Evolutionary conservation across 2,113 vertebrate genomes (phyloP), one percentile per base, ranked within the genome.

Genomic region (Etheostoma spectabile): DNA sequence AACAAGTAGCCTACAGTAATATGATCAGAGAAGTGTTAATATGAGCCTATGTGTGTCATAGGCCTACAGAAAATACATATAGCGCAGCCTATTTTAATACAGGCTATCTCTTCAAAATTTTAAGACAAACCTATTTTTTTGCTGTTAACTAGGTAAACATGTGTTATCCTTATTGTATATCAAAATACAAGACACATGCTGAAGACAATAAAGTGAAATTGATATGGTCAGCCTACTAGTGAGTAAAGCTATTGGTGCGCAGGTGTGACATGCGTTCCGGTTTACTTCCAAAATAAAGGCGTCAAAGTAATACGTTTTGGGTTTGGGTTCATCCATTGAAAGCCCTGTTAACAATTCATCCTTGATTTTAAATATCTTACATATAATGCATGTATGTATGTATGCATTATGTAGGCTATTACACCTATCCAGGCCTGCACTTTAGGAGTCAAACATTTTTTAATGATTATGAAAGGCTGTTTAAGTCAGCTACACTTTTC

Each of bases 281-380:
- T 71, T 13, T 46, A n/a, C 55, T 22, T 86, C 75, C 84, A 92
- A 76, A 89, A 71, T 90, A 90, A 88, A 88, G 19, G 80, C 27
- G 1, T 16, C 2, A 49, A 53, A 46, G 16, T 19, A 3, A 5
- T 4, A 38, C 0, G 8, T 13, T 66, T 18, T 59, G 53, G 24
- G 1, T 24, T 56, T 24, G 42, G 5, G 0, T 1, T 10, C 12
- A n/a, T n/a, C 8, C 27, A 52, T 1, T 14, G 1, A 35, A 68
- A 51, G 2, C 1, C 2, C 4, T 4, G 38, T 38, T n/a, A 18
- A 35, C 27, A 21, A 45, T 13, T 5, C 5, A n/a, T 10, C 11
- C 4, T 55, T 21, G 15, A 53, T 27, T 75, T 0, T 27, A 53
- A 42, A 18, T 30, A 35, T 35, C 35, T 35, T 35, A 13, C 1